phyloP scores from a whole-genome alignment of 2,888 invertebrate genomes.

The Eupsilia transversa region DNA sequence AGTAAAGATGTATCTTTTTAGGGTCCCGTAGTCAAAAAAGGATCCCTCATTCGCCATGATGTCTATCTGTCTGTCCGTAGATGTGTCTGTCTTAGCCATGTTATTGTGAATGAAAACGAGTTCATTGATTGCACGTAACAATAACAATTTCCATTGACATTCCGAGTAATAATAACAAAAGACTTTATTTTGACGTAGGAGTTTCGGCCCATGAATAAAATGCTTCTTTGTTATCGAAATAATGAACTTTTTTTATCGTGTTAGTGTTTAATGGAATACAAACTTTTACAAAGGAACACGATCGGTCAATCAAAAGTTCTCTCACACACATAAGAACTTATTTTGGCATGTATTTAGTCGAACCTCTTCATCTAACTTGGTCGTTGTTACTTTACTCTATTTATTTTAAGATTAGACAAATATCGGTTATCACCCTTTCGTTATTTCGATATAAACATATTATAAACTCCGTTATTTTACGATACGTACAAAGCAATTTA shows the following conservation, averaged over 20 bases:
- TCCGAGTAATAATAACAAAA: background rate
- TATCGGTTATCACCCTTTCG: too few relatives aligned
- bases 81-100: background rate
- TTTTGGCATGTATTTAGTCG: background rate
- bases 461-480: too few relatives aligned
- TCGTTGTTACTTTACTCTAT: too few relatives aligned
- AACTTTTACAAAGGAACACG: background rate
- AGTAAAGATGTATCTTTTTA: too few relatives aligned
- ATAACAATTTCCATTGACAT: slow-evolving; percentile 20
- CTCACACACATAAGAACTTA: background rate
- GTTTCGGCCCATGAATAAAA: slow-evolving; percentile 5
- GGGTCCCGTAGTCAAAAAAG: background rate
- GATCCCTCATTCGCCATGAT: background rate
- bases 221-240: background rate
- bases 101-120: slow-evolving; percentile 5
- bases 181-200: slow-evolving; percentile 10
- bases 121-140: background rate
- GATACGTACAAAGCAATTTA: too few relatives aligned
- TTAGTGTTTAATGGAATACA: background rate
- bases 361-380: too few relatives aligned
- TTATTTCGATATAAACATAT: too few relatives aligned
- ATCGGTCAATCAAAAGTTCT: background rate
- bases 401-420: too few relatives aligned
- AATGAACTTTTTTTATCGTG: background rate
- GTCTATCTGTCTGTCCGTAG: background rate